Base-by-base conservation (phyloP, 2,888 invertebrate species). In the Melanotus villosus region DNA sequence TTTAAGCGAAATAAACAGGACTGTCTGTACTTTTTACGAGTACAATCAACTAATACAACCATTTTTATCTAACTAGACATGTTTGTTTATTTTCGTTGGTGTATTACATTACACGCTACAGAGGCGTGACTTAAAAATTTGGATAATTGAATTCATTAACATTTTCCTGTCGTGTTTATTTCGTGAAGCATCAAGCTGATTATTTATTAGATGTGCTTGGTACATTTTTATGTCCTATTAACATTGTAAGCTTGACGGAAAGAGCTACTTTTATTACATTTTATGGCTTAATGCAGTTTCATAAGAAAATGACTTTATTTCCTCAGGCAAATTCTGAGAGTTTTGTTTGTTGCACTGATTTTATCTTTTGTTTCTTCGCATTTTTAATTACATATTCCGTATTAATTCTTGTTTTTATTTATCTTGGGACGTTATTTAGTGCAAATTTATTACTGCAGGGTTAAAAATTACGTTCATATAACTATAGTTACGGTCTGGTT, bases 141-240 rank as follows among this genome's bases (percentile, higher is more conserved):
- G 47, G 47, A 45, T 47, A 47, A 47, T 47, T 47, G 12, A 47
- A 47, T 47, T 12, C 47, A 47, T 47, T 47, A 47, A 2, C 47
- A 47, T 47, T 23, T 47, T 23, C 23, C 19, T 5, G 12, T 5
- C 21, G 6, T 47, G 47, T 5, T 47, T 47, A 23, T 21, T 47
- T 47, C 23, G 21, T 23, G 12, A 21, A 47, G 19, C 21, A 12
- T 23, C 18, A 21, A 23, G 23, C 26, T 7, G 23, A 14, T 41
- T 41, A 16, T 47, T 47, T 47, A 47, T 47, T 23, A 47, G 47
- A 47, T 23, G 23, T 5, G 47, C 47, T 47, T 12, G 47, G 47
- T 47, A 47, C 21, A 47, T 47, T 47, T n/a, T 47, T 47, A 21
- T 47, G 23, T 23, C 47, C 23, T 47, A 47, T 47, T 47, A 47